Evolutionary conservation across 2,888 invertebrate species (phyloP).

Genomic region (Scrobipalpa costella): DNA sequence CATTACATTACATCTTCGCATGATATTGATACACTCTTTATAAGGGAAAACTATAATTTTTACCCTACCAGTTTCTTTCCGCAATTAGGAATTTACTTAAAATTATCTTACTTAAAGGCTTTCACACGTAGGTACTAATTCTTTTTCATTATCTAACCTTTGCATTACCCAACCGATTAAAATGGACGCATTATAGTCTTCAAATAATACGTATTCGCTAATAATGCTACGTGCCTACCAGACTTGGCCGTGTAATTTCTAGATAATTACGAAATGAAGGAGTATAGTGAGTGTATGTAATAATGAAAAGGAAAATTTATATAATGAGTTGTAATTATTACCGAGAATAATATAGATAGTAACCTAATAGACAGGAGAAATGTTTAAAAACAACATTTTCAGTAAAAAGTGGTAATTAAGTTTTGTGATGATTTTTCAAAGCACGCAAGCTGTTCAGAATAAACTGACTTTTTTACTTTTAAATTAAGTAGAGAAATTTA

Average conservation of each 20-base stretch:
- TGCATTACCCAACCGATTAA: not conserved
- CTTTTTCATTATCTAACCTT: not conserved
- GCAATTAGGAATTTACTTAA: not conserved
- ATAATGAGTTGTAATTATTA: slow-evolving; percentile 26
- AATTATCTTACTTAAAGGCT: not conserved
- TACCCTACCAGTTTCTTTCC: not conserved
- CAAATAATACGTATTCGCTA: not conserved
- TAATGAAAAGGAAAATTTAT: slow-evolving; percentile 15
- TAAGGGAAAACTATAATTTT: not conserved
- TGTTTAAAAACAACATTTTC: not conserved
- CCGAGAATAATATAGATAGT: slow-evolving; percentile 15
- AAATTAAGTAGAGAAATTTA: not conserved
- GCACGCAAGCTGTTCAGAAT: slow-evolving; percentile 28
- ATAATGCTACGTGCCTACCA: slow-evolving; percentile 12
- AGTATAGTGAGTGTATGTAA: slow-evolving; percentile 10
- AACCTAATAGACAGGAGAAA: slow-evolving; percentile 11
- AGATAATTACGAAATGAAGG: slow-evolving; percentile 2
- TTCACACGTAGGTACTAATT: not conserved
- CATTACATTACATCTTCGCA: not conserved
- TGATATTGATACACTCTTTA: slow-evolving; percentile 17
- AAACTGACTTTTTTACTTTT: too few relatives aligned
- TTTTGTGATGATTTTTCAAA: slow-evolving; percentile 21
- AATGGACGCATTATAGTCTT: not conserved
- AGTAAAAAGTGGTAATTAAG: not conserved
- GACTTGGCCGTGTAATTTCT: slow-evolving; percentile 5